Conservation (phyloP, 1,140 invertebrate species). For the Globodera rostochiensis region DNA sequence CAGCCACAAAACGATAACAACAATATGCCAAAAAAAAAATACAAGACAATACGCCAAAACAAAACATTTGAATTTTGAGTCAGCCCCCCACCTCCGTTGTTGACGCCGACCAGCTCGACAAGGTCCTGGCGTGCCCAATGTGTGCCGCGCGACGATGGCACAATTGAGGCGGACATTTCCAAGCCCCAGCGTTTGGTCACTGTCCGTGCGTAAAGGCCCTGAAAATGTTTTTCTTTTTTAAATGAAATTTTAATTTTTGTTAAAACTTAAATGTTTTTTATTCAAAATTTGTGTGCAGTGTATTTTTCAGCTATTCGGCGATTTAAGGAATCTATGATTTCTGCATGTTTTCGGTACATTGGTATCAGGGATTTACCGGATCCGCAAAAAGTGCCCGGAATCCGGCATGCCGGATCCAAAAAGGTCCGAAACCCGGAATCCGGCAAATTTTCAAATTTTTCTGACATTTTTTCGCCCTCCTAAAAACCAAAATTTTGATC, state of each 20-base stretch:
- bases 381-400: no score
- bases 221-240: neutral
- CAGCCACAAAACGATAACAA: neutral
- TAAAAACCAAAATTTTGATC: no score
- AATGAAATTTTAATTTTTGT: no score
- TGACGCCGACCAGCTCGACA: slow-evolving; percentile 48
- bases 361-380: no score
- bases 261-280: no score
- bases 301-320: no score
- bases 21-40: neutral
- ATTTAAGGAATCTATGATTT: no score
- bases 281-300: no score
- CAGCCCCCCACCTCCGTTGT: slow-evolving; percentile 52
- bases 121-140: slow-evolving; percentile 33
- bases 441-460: no score
- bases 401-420: neutral
- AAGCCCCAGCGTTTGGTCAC: slow-evolving; percentile 54
- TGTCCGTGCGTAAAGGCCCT: slow-evolving; percentile 50
- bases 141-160: slow-evolving; percentile 35
- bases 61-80: neutral
- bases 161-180: slow-evolving; percentile 48
- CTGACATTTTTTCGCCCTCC: no score
- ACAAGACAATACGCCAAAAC: neutral
- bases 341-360: no score
- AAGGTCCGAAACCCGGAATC: neutral